phyloP scores from a whole-genome alignment of 2,797 vertebrate genomes.

The Acrossocheilus fasciatus region DNA sequence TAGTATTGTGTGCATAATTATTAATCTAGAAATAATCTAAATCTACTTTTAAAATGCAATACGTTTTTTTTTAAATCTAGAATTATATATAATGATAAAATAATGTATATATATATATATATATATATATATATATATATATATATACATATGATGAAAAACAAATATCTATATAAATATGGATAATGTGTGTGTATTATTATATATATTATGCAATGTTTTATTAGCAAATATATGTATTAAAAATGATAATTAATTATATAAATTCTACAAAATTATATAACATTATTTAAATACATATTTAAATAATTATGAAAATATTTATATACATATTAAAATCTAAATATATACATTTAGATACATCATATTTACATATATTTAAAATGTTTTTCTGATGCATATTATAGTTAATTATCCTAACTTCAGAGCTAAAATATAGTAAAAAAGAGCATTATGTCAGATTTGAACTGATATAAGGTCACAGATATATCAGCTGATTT shows the following conservation, averaged over 20 bases:
- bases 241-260: background rate
- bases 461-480: background rate
- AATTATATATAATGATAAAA: too few relatives aligned
- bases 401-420: background rate
- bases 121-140: too few relatives aligned
- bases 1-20: too few relatives aligned
- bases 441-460: background rate
- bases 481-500: background rate
- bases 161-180: background rate
- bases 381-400: background rate
- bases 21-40: too few relatives aligned
- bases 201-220: too few relatives aligned
- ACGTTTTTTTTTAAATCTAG: too few relatives aligned
- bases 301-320: background rate
- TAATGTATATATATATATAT: too few relatives aligned
- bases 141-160: too few relatives aligned
- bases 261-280: background rate
- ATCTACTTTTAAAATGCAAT: too few relatives aligned
- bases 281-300: background rate
- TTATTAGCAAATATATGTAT: background rate
- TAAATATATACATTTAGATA: background rate
- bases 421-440: background rate
- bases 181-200: too few relatives aligned
- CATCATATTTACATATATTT: background rate
- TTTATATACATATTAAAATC: background rate